Evolutionary conservation across 1,140 invertebrate species (phyloP).

Genomic region (Drosophila bocqueti): DNA sequence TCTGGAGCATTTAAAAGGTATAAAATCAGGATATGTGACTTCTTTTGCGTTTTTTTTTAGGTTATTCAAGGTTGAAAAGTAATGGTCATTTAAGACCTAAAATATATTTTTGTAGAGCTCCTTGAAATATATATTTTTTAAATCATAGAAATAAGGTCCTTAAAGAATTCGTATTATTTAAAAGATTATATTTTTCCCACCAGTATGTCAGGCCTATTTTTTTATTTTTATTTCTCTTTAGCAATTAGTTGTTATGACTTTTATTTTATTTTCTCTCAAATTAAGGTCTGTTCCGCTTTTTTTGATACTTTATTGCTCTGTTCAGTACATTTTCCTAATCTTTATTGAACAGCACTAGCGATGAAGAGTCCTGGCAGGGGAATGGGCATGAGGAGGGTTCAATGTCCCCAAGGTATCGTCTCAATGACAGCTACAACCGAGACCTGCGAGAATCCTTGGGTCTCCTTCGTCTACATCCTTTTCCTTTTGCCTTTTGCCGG

Average conservation of each 20-base stretch:
- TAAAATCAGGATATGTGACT: not conserved
- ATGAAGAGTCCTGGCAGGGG: not conserved
- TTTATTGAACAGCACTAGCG: conserved; percentile 2
- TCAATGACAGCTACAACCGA: conserved; percentile 66
- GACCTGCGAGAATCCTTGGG: conserved; percentile 28
- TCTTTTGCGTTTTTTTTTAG: too few relatives aligned
- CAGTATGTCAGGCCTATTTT: too few relatives aligned
- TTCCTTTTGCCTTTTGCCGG: conserved; percentile 13
- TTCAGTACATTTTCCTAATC: not conserved
- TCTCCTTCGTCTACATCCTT: conserved; percentile 20
- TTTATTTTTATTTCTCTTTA: too few relatives aligned
- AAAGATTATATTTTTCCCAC: too few relatives aligned
- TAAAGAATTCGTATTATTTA: too few relatives aligned
- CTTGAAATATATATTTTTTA: not conserved
- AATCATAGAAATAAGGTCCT: too few relatives aligned
- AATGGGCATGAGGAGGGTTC: conserved; percentile 55
- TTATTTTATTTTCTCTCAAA: not conserved
- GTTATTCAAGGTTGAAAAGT: not conserved
- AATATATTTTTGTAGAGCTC: not conserved
- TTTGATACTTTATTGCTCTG: not conserved
- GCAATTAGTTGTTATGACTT: not conserved
- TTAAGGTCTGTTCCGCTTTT: not conserved
- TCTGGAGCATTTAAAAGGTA: not conserved
- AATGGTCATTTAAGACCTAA: not conserved
- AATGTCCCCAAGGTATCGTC: conserved; percentile 74